A percentile compares a stretch with the other conserved stretches of the same genome.
Conservation (phyloP, 2,797 vertebrate species). For the Pterois miles region DNA sequence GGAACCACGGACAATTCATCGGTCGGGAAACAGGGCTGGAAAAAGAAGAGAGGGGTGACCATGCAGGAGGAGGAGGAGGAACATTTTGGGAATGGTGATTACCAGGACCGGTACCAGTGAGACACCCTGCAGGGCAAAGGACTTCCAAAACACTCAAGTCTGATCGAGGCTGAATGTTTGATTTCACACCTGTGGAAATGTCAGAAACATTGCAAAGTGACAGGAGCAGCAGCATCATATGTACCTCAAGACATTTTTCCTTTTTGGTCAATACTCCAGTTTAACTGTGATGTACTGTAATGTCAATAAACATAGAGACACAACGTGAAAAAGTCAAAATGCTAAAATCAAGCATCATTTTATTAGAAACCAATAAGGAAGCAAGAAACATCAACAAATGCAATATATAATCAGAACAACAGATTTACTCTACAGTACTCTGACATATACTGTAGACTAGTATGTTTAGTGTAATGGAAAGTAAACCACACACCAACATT, state of each 20-base stretch:
- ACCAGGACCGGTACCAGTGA: slow-evolving; percentile 86
- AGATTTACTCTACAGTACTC: not conserved
- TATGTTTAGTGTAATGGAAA: slow-evolving; percentile 4
- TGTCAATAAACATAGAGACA: slow-evolving; percentile 2
- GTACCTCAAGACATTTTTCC: slow-evolving; percentile 36
- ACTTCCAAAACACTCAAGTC: slow-evolving; percentile 37
- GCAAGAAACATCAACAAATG: not conserved
- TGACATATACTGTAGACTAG: slow-evolving; percentile 28
- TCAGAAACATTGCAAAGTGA: slow-evolving; percentile 13
- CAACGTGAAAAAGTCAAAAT: not conserved
- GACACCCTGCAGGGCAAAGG: slow-evolving; percentile 10
- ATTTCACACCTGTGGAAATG: slow-evolving; percentile 33
- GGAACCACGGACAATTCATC: slow-evolving; percentile 89
- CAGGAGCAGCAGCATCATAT: slow-evolving; percentile 38
- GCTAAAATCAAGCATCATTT: not conserved
- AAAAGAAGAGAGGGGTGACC: slow-evolving; percentile 81
- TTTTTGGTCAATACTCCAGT: slow-evolving; percentile 21
- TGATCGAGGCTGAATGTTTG: slow-evolving; percentile 14
- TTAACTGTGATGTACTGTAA: slow-evolving; percentile 11
- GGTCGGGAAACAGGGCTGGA: slow-evolving; percentile 83
- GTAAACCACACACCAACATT: slow-evolving; percentile 10
- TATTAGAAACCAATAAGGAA: not conserved
- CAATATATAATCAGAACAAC: not conserved
- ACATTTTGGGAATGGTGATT: slow-evolving; percentile 87
- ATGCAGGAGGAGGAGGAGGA: slow-evolving; percentile 87